phyloP scores from a whole-genome alignment of 2,113 vertebrate genomes.

The Engraulis encrasicolus region DNA sequence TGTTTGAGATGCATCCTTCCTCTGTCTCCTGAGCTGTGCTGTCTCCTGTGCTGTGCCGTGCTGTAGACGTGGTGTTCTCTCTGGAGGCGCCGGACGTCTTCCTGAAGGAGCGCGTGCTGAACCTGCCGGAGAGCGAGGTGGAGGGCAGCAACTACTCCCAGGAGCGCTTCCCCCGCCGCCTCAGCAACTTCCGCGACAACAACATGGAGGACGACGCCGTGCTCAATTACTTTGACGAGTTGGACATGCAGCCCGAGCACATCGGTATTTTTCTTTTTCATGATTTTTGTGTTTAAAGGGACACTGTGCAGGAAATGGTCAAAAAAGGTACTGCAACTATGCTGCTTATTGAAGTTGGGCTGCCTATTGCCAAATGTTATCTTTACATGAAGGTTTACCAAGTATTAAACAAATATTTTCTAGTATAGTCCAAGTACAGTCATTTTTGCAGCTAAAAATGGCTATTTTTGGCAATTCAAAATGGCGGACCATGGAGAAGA shows the following conservation, averaged over 20 bases:
- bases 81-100: constrained; percentile 85
- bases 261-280: constrained; percentile 76
- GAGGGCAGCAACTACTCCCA: constrained; percentile 79
- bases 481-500: no score
- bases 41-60: constrained; percentile 32
- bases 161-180: constrained; percentile 73
- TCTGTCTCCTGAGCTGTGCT: neutral
- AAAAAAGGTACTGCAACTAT: no score
- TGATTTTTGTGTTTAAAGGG: no score
- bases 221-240: constrained; percentile 86
- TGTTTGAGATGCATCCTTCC: neutral
- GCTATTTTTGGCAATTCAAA: no score
- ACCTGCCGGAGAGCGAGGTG: constrained; percentile 81
- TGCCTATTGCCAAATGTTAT: no score
- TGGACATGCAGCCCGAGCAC: constrained; percentile 75
- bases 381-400: no score
- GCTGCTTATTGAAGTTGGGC: no score
- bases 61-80: constrained; percentile 82
- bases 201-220: constrained; percentile 77
- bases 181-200: constrained; percentile 75
- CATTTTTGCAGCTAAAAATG: no score
- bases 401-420: no score
- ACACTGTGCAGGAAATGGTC: no score
- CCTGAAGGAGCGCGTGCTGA: constrained; percentile 85
- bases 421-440: no score